phyloP scores from a whole-genome alignment of 2,888 invertebrate genomes.

The Hermaeophaga mercurialis region DNA sequence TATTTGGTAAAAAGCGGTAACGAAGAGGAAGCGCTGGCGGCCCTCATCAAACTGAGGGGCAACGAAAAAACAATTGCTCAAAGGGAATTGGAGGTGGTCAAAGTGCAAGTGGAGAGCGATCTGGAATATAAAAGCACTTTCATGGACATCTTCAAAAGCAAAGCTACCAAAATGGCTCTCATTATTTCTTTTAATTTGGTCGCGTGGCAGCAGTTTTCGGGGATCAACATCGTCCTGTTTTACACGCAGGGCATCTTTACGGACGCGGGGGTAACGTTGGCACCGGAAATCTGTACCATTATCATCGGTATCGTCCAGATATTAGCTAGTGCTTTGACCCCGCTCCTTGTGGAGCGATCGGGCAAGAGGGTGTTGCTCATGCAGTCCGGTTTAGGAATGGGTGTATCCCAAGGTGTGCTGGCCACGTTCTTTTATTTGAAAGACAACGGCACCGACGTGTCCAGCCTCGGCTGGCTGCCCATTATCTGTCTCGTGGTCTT shows the following conservation, averaged over 20 bases:
- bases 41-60: slow-evolving; percentile 71
- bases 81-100: slow-evolving; percentile 67
- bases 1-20: slow-evolving; percentile 66
- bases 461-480: slow-evolving; percentile 70
- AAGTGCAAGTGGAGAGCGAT: slow-evolving; percentile 59
- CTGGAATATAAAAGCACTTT: slow-evolving; percentile 57
- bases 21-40: slow-evolving; percentile 59
- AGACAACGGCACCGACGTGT: slow-evolving; percentile 62
- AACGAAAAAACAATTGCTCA: slow-evolving; percentile 67
- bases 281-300: slow-evolving; percentile 75
- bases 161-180: slow-evolving; percentile 76
- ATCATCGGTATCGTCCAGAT: slow-evolving; percentile 81
- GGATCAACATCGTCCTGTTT: slow-evolving; percentile 81
- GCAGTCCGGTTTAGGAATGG: slow-evolving; percentile 72
- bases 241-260: slow-evolving; percentile 75
- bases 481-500: slow-evolving; percentile 72
- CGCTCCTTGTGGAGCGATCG: slow-evolving; percentile 75
- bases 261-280: slow-evolving; percentile 51
- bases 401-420: slow-evolving; percentile 56
- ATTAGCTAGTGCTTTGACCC: slow-evolving; percentile 73
- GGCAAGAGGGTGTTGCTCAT: slow-evolving; percentile 77
- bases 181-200: slow-evolving; percentile 75
- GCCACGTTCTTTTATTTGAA: slow-evolving; percentile 60
- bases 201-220: slow-evolving; percentile 80
- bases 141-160: slow-evolving; percentile 57